These are phyloP conservation scores for Manacus vitellinus DNA, from an alignment of 2,113 vertebrate genomes.

Conservation along the genomic window DNA sequence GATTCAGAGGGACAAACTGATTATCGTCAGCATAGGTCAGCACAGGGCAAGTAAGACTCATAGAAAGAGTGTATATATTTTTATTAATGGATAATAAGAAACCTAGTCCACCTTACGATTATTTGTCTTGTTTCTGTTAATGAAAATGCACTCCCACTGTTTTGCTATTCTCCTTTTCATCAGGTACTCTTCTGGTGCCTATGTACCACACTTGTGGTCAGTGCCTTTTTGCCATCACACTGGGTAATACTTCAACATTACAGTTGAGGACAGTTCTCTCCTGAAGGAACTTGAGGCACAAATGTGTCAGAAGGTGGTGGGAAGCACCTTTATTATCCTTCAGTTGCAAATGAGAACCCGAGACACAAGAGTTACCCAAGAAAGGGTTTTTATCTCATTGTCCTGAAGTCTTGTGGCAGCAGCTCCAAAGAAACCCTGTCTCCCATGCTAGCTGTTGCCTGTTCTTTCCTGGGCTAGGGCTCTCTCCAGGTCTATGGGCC, in stretches of 20 bases:
- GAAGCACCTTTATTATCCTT: neutral
- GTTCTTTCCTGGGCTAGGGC: neutral
- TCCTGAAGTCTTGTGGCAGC: neutral
- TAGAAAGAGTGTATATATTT: neutral
- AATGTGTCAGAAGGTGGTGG: neutral
- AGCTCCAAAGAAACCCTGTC: neutral
- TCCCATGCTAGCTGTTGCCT: neutral
- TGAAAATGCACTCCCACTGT: neutral
- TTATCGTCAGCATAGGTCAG: neutral
- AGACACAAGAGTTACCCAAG: neutral
- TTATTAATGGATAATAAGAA: neutral
- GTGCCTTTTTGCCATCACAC: neutral
- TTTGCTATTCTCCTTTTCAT: neutral
- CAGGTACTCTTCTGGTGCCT: neutral
- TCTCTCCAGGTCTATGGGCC: accelerated
- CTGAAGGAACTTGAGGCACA: neutral
- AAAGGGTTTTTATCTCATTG: neutral
- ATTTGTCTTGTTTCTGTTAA: neutral
- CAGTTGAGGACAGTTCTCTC: neutral
- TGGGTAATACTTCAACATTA: neutral
- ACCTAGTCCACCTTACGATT: neutral
- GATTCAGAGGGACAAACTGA: neutral
- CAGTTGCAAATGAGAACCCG: neutral
- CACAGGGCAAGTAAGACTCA: neutral
- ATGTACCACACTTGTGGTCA: neutral